Conservation (phyloP, 2,888 invertebrate species). For the Villa cingulata region DNA sequence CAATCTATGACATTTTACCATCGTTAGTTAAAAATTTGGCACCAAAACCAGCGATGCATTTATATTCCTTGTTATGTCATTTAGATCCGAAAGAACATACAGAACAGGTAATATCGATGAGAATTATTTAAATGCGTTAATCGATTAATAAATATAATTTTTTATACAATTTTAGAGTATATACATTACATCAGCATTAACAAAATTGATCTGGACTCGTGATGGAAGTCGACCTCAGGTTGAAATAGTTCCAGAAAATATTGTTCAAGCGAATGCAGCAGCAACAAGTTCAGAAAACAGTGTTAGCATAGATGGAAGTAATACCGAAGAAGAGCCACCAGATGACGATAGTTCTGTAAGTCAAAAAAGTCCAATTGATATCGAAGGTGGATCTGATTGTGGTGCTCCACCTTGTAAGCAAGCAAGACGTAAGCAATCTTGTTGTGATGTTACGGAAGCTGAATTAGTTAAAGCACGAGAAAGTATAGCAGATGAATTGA, state of each 20-base stretch:
- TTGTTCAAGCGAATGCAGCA: conserved; percentile 39
- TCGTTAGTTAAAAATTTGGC: conserved; percentile 83
- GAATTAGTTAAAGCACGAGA: not conserved
- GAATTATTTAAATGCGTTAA: conserved; percentile 18
- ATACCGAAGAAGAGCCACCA: conserved; percentile 59
- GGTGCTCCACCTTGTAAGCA: conserved; percentile 42
- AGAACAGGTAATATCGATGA: conserved; percentile 74
- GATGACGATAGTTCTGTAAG: conserved; percentile 46
- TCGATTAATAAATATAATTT: not conserved
- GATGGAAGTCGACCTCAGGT: conserved; percentile 39
- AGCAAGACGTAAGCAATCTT: conserved; percentile 30
- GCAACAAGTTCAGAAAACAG: conserved; percentile 63
- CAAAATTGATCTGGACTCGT: conserved; percentile 84
- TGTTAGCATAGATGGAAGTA: conserved; percentile 66
- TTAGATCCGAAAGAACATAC: conserved; percentile 85
- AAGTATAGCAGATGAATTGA: conserved; percentile 7
- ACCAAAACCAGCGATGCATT: conserved; percentile 73
- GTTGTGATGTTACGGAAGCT: conserved; percentile 25
- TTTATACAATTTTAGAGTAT: conserved; percentile 53
- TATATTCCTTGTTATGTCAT: conserved; percentile 73
- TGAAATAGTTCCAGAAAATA: conserved; percentile 30
- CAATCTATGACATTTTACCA: conserved; percentile 80
- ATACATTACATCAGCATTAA: conserved; percentile 76
- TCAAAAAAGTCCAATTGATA: conserved; percentile 36
- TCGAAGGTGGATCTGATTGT: conserved; percentile 37